Conservation (phyloP, 37 sponge, comb jelly and placozoan genomes). For the Ephydatia muelleri region DNA sequence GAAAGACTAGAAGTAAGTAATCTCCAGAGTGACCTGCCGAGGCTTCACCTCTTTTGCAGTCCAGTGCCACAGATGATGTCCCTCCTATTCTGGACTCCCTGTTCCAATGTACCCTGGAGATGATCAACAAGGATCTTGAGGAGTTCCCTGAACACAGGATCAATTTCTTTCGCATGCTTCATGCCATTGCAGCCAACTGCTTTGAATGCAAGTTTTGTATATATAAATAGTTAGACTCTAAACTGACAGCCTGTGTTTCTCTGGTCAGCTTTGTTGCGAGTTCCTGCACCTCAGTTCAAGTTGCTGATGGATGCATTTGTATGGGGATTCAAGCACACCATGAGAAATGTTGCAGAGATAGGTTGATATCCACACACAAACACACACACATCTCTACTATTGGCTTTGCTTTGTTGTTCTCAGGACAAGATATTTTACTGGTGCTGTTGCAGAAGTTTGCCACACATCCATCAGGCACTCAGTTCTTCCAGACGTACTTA, state of each 20-base stretch:
- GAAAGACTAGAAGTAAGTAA: slow-evolving; percentile 81
- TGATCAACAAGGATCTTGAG: slow-evolving; percentile 95
- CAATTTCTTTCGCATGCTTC: slow-evolving; percentile 92
- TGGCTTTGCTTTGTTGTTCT: not conserved
- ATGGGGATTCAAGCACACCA: slow-evolving; percentile 97
- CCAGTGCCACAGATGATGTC: slow-evolving; percentile 66
- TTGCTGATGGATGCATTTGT: slow-evolving; percentile 89
- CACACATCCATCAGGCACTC: slow-evolving; percentile 48
- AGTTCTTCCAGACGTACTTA: slow-evolving; percentile 93
- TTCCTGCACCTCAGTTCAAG: slow-evolving; percentile 90
- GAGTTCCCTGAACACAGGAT: slow-evolving; percentile 95
- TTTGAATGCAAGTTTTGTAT: slow-evolving; percentile 68
- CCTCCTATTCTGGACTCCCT: slow-evolving; percentile 88
- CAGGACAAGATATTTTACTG: slow-evolving; percentile 51
- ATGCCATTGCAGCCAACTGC: slow-evolving; percentile 81
- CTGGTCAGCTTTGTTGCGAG: slow-evolving; percentile 74
- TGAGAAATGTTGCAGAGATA: slow-evolving; percentile 97
- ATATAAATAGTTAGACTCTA: not conserved
- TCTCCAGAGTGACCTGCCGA: not conserved
- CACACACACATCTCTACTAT: not conserved
- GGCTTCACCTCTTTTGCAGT: slow-evolving; percentile 14
- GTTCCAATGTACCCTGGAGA: slow-evolving; percentile 97
- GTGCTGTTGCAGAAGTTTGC: slow-evolving; percentile 79
- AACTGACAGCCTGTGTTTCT: not conserved
- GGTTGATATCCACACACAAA: slow-evolving; percentile 39